phyloP scores from a whole-genome alignment of 2,888 invertebrate species.

The Mesoligia furuncula region DNA sequence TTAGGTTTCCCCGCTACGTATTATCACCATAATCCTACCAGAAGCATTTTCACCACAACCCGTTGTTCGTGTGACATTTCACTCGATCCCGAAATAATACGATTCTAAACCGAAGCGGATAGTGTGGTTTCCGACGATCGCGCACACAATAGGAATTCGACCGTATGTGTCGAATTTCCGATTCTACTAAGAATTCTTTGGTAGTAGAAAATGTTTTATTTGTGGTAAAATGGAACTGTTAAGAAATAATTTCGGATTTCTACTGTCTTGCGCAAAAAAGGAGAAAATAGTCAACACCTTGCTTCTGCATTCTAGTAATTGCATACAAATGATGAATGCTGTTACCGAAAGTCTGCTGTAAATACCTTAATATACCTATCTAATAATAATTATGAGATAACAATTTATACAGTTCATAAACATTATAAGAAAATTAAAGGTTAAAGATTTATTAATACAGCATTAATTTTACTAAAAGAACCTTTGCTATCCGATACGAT shows the following conservation, averaged over 20 bases:
- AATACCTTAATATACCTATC: background rate
- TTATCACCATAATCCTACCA: constrained; percentile 24
- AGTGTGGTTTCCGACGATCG: constrained; percentile 42
- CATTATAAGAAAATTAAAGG: background rate
- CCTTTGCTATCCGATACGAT: constrained; percentile 10
- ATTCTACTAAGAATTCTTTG: constrained; percentile 34
- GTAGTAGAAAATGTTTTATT: constrained; percentile 21
- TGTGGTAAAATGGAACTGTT: constrained; percentile 9
- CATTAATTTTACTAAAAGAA: constrained; percentile 8
- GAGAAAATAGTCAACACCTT: background rate
- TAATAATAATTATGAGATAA: background rate
- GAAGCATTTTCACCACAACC: constrained; percentile 31
- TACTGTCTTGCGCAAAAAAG: background rate
- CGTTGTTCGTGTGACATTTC: constrained; percentile 62
- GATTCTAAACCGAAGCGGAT: constrained; percentile 58
- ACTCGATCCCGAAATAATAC: constrained; percentile 67
- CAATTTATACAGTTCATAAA: background rate
- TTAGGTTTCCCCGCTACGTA: background rate
- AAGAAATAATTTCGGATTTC: background rate
- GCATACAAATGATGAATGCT: background rate
- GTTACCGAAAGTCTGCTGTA: background rate
- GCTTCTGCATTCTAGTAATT: background rate
- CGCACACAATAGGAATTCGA: constrained; percentile 44
- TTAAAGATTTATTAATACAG: background rate
- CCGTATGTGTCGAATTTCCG: constrained; percentile 37